These are phyloP conservation scores for Germaria angustata DNA, from an alignment of 2,888 invertebrate genomes.

Conservation along the genomic window DNA sequence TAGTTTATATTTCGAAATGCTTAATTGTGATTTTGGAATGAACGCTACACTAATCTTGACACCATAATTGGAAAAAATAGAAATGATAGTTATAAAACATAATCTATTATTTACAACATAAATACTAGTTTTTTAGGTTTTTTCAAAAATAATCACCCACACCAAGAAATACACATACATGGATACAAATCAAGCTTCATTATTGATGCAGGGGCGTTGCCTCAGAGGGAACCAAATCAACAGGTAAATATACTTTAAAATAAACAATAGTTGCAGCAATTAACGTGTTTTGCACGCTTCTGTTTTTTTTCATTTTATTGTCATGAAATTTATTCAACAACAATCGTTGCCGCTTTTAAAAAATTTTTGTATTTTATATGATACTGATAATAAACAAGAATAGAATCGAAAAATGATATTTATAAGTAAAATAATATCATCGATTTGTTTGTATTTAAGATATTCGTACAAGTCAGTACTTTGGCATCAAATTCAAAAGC, in stretches of 20 bases:
- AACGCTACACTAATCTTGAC: slow-evolving; percentile 34
- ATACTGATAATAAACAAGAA: neutral
- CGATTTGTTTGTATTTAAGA: slow-evolving; percentile 4
- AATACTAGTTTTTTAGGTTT: slow-evolving; percentile 15
- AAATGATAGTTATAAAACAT: neutral
- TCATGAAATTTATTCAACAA: neutral
- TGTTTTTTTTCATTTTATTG: neutral
- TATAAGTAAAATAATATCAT: neutral
- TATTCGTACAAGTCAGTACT: neutral
- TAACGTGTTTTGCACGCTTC: neutral
- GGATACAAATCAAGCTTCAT: too few species aligned
- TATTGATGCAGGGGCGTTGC: neutral
- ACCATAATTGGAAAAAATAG: slow-evolving; percentile 47
- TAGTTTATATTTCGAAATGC: slow-evolving; percentile 1
- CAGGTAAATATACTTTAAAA: neutral
- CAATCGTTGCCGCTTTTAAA: slow-evolving; percentile 32
- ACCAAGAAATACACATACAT: neutral
- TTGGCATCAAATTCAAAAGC: neutral
- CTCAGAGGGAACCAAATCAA: neutral
- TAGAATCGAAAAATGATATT: neutral
- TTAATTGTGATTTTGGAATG: neutral
- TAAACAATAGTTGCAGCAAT: neutral
- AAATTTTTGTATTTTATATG: neutral
- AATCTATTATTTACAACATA: slow-evolving; percentile 3
- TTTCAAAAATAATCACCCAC: slow-evolving; percentile 36